phyloP scores from a whole-genome alignment of 2,797 vertebrate species.

The Channallabes apus region DNA sequence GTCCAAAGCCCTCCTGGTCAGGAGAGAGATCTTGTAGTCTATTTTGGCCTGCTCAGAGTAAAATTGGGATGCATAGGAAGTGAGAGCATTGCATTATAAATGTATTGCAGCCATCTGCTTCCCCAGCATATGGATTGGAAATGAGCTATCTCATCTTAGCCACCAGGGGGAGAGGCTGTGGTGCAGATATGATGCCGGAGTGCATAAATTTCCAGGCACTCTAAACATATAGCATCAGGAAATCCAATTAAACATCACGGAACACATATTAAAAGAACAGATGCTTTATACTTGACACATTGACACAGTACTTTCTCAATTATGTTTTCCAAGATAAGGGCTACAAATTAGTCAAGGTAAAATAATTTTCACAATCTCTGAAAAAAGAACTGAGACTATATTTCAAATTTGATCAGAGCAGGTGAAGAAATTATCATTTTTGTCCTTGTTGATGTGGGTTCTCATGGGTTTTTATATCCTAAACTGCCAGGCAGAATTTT shows the following conservation, averaged over 20 bases:
- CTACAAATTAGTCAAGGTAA: neutral
- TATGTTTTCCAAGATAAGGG: neutral
- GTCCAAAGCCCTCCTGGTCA: no score
- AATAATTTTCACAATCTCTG: neutral
- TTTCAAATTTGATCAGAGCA: neutral
- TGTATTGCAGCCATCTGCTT: no score
- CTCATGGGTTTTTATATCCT: neutral
- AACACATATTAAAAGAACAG: neutral
- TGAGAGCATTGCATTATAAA: no score
- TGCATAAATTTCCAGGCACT: neutral
- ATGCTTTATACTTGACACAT: neutral
- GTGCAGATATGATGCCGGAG: no score
- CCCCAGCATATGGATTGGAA: no score
- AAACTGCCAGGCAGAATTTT: neutral
- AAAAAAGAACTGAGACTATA: neutral
- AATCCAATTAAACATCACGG: slow-evolving; percentile 4
- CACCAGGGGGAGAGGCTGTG: no score
- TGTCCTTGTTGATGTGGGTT: neutral
- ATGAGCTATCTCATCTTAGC: no score
- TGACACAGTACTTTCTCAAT: neutral
- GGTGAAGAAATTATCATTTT: neutral
- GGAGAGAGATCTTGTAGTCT: no score
- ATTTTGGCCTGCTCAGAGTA: no score
- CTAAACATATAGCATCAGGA: neutral
- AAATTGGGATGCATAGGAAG: no score